A percentile compares a stretch with the other conserved stretches of the same genome.
These are phyloP conservation scores for Mayetiola destructor DNA, from an alignment of 2,888 invertebrate genomes.

Conservation along the genomic window DNA sequence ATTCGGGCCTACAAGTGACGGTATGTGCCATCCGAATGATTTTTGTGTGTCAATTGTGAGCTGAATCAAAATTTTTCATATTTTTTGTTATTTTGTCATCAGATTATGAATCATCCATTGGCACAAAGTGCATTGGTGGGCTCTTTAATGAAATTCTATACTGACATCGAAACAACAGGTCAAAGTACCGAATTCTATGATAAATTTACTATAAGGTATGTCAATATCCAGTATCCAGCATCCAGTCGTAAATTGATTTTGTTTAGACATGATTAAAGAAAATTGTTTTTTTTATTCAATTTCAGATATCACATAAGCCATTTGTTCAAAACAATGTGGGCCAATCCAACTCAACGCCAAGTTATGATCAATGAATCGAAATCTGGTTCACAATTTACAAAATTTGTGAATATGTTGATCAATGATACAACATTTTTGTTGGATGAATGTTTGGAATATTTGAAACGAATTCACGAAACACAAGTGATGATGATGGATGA, in stretches of 20 bases:
- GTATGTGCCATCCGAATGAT: background rate
- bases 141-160: constrained; percentile 94
- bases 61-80: background rate
- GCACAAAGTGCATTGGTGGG: constrained; percentile 71
- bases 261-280: too few species aligned
- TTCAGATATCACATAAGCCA: constrained; percentile 82
- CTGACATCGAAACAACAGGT: constrained; percentile 94
- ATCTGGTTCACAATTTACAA: constrained; percentile 83
- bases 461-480: constrained; percentile 74
- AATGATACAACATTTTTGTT: constrained; percentile 93
- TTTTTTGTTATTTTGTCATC: constrained; percentile 27
- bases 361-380: constrained; percentile 84
- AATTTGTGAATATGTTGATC: constrained; percentile 94
- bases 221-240: background rate
- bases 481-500: constrained; percentile 69
- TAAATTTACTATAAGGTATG: constrained; percentile 87
- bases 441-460: constrained; percentile 87
- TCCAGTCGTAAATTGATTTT: too few species aligned
- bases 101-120: constrained; percentile 77
- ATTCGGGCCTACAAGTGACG: constrained; percentile 24
- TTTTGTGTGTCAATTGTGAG: background rate
- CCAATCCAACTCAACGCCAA: constrained; percentile 68
- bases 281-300: constrained; percentile 13
- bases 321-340: constrained; percentile 93
- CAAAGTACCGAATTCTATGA: constrained; percentile 98